phyloP scores from a whole-genome alignment of 2,888 invertebrate species.

The Drosophila monieri region DNA sequence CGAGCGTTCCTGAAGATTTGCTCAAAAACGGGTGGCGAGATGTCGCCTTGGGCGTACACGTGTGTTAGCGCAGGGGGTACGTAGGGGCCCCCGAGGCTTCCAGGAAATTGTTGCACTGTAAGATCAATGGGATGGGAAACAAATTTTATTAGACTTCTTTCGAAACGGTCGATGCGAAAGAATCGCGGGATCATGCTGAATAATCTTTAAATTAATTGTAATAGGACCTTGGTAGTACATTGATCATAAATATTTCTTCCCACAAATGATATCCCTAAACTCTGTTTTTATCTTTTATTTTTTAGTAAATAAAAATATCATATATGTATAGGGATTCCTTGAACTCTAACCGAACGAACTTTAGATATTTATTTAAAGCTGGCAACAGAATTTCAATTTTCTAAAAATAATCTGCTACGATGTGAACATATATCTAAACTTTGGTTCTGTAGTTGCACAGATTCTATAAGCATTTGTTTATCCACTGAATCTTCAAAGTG shows the following conservation, averaged over 20 bases:
- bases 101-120: conserved; percentile 79
- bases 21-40: conserved; percentile 97
- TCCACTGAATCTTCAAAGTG: conserved; percentile 37
- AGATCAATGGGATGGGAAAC: conserved; percentile 23
- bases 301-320: neutral
- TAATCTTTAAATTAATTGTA: neutral
- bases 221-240: neutral
- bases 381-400: conserved; percentile 37
- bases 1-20: conserved; percentile 97
- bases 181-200: conserved; percentile 3
- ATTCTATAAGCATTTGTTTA: conserved; percentile 31
- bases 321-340: neutral
- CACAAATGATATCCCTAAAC: neutral
- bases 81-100: conserved; percentile 70
- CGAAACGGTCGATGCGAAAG: neutral
- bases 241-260: neutral
- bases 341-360: neutral
- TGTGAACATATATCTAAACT: conserved; percentile 31
- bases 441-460: conserved; percentile 11
- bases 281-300: neutral
- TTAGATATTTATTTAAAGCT: conserved; percentile 20
- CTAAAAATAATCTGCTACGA: conserved; percentile 8
- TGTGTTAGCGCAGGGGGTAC: conserved; percentile 83
- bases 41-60: conserved; percentile 89
- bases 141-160: neutral